phyloP scores from a whole-genome alignment of 2,888 invertebrate genomes.

The Caenorhabditis uteleia region DNA sequence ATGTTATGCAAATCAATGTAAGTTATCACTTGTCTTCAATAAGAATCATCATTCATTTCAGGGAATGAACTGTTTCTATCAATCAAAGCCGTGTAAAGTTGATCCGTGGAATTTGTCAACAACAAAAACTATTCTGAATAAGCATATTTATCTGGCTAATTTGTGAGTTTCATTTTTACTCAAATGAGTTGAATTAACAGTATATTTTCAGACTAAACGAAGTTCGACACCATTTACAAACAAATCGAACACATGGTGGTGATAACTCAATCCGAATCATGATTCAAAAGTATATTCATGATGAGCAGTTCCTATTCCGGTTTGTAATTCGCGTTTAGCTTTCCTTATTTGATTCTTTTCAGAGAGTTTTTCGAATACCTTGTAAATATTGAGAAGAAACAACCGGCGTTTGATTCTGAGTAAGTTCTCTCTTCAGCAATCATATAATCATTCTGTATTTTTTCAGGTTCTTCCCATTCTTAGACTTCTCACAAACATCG shows the following conservation, averaged over 20 bases:
- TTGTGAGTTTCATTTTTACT: background rate
- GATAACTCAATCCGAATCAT: slow-evolving; percentile 21
- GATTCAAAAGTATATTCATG: slow-evolving; percentile 19
- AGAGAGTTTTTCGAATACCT: slow-evolving; percentile 7
- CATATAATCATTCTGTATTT: too few species aligned
- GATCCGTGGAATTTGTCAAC: slow-evolving; percentile 28
- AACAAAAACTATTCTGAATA: slow-evolving; percentile 12
- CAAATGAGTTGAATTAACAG: background rate
- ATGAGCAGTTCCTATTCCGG: slow-evolving; percentile 15
- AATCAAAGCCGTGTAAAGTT: slow-evolving; percentile 18
- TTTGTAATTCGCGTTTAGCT: background rate
- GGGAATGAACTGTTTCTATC: slow-evolving; percentile 16
- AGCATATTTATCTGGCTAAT: slow-evolving; percentile 26
- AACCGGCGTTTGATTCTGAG: background rate
- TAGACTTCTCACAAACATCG: background rate
- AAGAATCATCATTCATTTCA: background rate
- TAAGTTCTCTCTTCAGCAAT: background rate
- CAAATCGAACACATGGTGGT: slow-evolving; percentile 5
- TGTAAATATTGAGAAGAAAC: background rate
- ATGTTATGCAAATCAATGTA: slow-evolving; percentile 21
- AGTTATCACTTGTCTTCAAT: background rate
- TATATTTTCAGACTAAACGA: slow-evolving; percentile 12
- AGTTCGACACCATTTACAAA: slow-evolving; percentile 2
- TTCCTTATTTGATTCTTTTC: too few species aligned
- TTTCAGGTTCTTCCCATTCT: background rate